These are phyloP conservation scores for Aplidium turbinatum DNA, from an alignment of 23 tunicate species.

Conservation along the genomic window DNA sequence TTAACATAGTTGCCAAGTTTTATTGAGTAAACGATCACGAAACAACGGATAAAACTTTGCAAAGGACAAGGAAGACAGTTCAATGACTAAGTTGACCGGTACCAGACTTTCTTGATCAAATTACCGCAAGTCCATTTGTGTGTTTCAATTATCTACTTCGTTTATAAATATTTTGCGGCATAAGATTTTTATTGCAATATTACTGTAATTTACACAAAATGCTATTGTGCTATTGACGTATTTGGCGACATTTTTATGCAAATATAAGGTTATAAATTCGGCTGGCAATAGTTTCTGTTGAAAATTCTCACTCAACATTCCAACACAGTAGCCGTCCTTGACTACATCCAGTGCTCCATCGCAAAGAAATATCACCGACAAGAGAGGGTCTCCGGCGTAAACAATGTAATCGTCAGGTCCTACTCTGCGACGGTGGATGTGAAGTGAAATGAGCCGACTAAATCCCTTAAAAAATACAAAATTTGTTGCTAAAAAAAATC, in stretches of 20 bases:
- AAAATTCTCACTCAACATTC: conserved; percentile 45
- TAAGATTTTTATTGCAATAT: background rate
- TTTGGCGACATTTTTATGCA: background rate
- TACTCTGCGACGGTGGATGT: conserved; percentile 26
- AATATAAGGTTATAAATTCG: background rate
- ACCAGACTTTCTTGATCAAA: no score
- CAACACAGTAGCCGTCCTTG: conserved; percentile 15
- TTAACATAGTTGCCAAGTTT: no score
- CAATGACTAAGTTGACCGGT: no score
- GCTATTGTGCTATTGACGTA: background rate
- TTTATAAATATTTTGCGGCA: background rate
- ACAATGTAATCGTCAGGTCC: conserved; percentile 35
- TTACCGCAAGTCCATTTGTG: no score
- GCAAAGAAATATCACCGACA: conserved; percentile 40
- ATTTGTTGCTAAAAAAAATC: no score
- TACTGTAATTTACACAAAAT: background rate
- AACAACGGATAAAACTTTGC: no score
- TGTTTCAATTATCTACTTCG: no score
- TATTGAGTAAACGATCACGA: no score
- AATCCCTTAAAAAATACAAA: conserved; percentile 50
- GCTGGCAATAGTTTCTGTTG: no score
- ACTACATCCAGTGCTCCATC: conserved; percentile 60
- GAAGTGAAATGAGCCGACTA: conserved; percentile 35
- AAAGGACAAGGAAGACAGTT: no score
- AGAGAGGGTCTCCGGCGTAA: conserved; percentile 52